Evolutionary conservation across 1,140 invertebrate genomes (phyloP), one percentile per base, ranked within the genome.

Genomic region (Caenorhabditis brenneri): DNA sequence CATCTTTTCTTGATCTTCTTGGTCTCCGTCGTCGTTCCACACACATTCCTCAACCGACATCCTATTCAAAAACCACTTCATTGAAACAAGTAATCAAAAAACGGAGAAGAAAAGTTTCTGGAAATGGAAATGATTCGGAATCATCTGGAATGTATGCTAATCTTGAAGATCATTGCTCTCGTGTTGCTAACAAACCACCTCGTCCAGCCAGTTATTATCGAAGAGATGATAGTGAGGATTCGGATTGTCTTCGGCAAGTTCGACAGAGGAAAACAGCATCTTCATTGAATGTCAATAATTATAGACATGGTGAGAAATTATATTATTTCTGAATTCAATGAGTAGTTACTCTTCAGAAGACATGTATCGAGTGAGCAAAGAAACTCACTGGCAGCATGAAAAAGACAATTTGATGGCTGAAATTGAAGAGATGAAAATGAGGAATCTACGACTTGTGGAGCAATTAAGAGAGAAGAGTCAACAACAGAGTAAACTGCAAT

Each of bases 1-100:
- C 85, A 1, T 85, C 83, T 5, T 85, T 86, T 79, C 55, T 86
- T 4, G 85, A 86, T 48, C 49, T 86, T 42, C 51, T 86, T 31
- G 85, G 85, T 31, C 33, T 86, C 10, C 78, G 83, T 16, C 65
- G 82, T 46, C 55, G 81, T n/a, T 65, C 81, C 27, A 65, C 81
- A 27, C 81, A 58, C 15, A 42, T 82, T 31, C 81, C 81, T n/a
- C 81, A 58, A 49, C 36, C 81, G n/a, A 69, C 55, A 4, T 60
- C 81, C 27, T 74, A 74, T 74, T 74, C 65, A 0, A 74, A 74
- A 46, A 74, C 65, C 3, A 74, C 65, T 42, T 39, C 65, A 2
- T 24, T 46, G 65, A 74, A 74, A 24, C 65, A 74, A 42, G 36
- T 46, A 19, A 46, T 42, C 36, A 74, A 74, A n/a, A 74, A 74